Conservation (phyloP, 2,888 invertebrate species). For the Acleris sparsana region DNA sequence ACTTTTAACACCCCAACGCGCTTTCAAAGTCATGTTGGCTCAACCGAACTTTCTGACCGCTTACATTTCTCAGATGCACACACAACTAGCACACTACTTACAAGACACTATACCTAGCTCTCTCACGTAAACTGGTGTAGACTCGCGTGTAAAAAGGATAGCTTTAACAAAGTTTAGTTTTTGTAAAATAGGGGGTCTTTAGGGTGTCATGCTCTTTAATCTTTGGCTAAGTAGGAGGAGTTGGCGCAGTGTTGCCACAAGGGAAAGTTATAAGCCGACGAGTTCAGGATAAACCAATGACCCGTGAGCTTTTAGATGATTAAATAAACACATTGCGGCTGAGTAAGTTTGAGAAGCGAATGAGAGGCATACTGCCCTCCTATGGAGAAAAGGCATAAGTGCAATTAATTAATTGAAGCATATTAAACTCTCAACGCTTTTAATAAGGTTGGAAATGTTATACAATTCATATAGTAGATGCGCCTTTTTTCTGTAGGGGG, state of each 20-base stretch:
- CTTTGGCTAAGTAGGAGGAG: constrained; percentile 12
- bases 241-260: constrained; percentile 11
- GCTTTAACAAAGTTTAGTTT: background rate
- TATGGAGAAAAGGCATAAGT: no score
- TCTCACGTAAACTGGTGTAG: background rate
- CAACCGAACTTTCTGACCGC: background rate
- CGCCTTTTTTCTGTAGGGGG: no score
- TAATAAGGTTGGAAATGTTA: no score
- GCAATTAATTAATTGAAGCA: no score
- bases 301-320: constrained; percentile 1
- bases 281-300: constrained; percentile 2
- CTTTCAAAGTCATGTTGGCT: background rate
- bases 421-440: no score
- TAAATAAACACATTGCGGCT: background rate
- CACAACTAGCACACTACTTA: background rate
- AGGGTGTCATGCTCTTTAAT: constrained; percentile 10
- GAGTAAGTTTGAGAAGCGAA: background rate
- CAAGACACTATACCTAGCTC: background rate
- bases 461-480: no score
- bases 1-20: background rate
- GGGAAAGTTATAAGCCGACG: constrained; percentile 15
- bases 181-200: background rate
- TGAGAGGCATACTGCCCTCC: no score
- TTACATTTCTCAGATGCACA: background rate
- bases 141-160: background rate